Evolutionary conservation across 2,888 invertebrate genomes (phyloP).

Genomic region (Caenorhabditis becei): DNA sequence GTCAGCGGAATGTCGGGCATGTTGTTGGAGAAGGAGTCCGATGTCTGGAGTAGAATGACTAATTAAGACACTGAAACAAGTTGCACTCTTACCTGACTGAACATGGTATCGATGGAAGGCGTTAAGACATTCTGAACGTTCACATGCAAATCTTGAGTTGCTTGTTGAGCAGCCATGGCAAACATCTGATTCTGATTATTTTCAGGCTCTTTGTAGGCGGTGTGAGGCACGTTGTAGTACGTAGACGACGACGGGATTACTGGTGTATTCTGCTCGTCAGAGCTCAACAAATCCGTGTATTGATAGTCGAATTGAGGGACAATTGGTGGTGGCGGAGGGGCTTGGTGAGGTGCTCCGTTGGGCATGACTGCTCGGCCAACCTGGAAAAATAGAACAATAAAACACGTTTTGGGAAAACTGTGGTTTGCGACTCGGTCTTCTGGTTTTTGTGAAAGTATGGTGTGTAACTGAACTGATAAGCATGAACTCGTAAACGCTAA

Average conservation of each 20-base stretch:
- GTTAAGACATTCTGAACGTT: constrained; percentile 59
- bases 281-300: constrained; percentile 46
- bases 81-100: constrained; percentile 44
- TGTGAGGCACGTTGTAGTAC: constrained; percentile 26
- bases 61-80: not conserved
- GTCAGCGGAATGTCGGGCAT: constrained; percentile 57
- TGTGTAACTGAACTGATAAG: constrained; percentile 31
- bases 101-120: constrained; percentile 55
- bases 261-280: constrained; percentile 34
- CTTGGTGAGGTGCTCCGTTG: constrained; percentile 11
- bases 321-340: not conserved
- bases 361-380: constrained; percentile 58
- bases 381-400: constrained; percentile 19
- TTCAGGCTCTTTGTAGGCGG: constrained; percentile 19
- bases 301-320: constrained; percentile 44
- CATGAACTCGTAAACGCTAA: constrained; percentile 25
- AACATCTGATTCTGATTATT: constrained; percentile 53
- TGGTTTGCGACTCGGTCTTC: constrained; percentile 9
- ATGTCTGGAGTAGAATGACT: constrained; percentile 20
- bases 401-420: not conserved
- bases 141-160: constrained; percentile 56
- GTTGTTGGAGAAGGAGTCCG: constrained; percentile 34
- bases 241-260: constrained; percentile 30
- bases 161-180: constrained; percentile 62
- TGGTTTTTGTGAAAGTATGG: constrained; percentile 19